Base-by-base conservation (phyloP, 2,113 vertebrate genomes). In the Lampris incognitus region DNA sequence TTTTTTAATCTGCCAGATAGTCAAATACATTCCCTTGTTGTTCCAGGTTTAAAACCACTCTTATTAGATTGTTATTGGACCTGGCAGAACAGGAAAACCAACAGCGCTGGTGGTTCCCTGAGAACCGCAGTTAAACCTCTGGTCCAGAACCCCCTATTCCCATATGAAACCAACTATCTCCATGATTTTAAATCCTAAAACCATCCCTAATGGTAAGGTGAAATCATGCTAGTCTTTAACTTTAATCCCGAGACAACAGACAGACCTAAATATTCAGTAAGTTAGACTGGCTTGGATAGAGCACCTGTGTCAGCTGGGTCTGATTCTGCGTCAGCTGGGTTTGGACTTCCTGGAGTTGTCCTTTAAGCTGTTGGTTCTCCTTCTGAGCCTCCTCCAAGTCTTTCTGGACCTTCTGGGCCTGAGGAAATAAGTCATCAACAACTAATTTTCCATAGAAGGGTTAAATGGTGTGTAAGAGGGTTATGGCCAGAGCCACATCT, bases 401-500 rank as follows among this genome's bases (percentile, higher is more conserved):
- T 8, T 96, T 93, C 49, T 95, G 92, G 36, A 94, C 94, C 40
- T 96, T 95, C 59, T 96, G 92, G 67, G 94, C 94, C 89, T 91
- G 86, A 0, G 83, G 2, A 40, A 2, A 42, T 9, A n/a, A 36
- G 46, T 11, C 50, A 54, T 54, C 9, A 54, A 52, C 8, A 9
- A 51, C 13, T 9, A 5, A 9, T 52, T 40, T 73, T 5, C 9
- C 9, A 52, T 5, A n/a, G 13, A 3, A 2, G 52, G 52, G 52
- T 13, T n/a, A 55, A n/a, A 5, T n/a, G 11, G 52, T 5, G n/a
- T n/a, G 3, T n/a, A 55, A 11, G 4, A n/a, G 10, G 2, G 6
- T 13, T 9, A 40, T 9, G 5, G 38, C 2, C 13, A 52, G 3
- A 1, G 9, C 39, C 49, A 9, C 38, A 38, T 24, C 4, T 57